A percentile compares a stretch with the other conserved stretches of the same genome.
phyloP scores from a whole-genome alignment of 2,797 vertebrate species.

The Catostomus latipinnis region DNA sequence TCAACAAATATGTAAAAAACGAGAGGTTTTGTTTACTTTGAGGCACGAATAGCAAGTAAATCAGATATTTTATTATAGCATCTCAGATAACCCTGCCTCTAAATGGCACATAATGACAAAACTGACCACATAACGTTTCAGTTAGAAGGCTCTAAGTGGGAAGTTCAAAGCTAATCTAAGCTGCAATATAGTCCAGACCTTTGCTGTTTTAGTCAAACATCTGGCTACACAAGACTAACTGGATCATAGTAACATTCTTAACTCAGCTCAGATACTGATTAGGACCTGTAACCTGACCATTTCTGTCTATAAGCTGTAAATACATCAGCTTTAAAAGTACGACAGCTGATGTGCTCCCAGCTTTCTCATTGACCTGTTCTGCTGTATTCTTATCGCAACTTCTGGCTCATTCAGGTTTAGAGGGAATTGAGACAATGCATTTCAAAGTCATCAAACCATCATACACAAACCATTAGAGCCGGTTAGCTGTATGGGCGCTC shows the following conservation, averaged over 20 bases:
- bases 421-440: slow-evolving; percentile 1
- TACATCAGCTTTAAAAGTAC: background rate
- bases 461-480: background rate
- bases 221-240: no score
- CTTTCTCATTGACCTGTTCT: slow-evolving; percentile 23
- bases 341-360: slow-evolving; percentile 7
- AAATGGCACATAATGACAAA: no score
- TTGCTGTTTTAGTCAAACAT: no score
- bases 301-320: slow-evolving; percentile 17
- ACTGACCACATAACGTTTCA: no score
- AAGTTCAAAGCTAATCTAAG: no score
- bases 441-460: slow-evolving; percentile 4
- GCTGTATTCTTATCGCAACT: slow-evolving; percentile 23
- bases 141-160: no score
- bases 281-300: slow-evolving; percentile 6
- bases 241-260: background rate
- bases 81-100: no score
- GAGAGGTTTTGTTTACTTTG: no score
- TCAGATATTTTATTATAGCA: no score
- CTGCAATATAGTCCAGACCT: no score
- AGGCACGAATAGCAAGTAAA: no score
- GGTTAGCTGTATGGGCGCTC: background rate
- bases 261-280: background rate
- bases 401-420: slow-evolving; percentile 13
- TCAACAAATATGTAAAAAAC: no score